Conservation (phyloP, 2,797 vertebrate genomes). For the Pagetopsis macropterus region DNA sequence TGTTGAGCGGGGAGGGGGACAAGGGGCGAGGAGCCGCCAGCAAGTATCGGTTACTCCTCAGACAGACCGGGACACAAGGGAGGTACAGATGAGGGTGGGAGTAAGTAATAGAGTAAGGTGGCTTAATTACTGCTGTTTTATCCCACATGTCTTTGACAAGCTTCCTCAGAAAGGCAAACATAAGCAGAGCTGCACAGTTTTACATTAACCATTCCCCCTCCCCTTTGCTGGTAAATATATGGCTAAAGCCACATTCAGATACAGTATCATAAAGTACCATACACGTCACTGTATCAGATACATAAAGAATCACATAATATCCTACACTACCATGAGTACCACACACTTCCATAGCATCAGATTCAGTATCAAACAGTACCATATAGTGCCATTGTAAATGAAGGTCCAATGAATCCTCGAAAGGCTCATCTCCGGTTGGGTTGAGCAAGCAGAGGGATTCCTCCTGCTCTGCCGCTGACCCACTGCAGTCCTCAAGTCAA, state of each 20-base stretch:
- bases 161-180: slow-evolving; percentile 80
- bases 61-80: slow-evolving; percentile 39
- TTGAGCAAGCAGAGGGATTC: slow-evolving; percentile 50
- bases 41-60: slow-evolving; percentile 51
- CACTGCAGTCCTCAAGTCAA: slow-evolving; percentile 75
- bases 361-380: slow-evolving; percentile 80
- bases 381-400: slow-evolving; percentile 79
- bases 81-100: slow-evolving; percentile 37
- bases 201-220: slow-evolving; percentile 78
- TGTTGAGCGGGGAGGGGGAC: slow-evolving; percentile 38
- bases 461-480: slow-evolving; percentile 57
- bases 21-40: slow-evolving; percentile 60
- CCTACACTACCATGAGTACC: slow-evolving; percentile 79
- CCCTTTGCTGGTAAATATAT: slow-evolving; percentile 87
- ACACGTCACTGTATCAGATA: slow-evolving; percentile 81
- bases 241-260: slow-evolving; percentile 84
- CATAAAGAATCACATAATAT: slow-evolving; percentile 79
- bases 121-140: slow-evolving; percentile 73
- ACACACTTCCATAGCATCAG: slow-evolving; percentile 78
- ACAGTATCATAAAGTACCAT: slow-evolving; percentile 80
- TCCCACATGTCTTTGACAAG: slow-evolving; percentile 74
- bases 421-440: slow-evolving; percentile 71
- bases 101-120: slow-evolving; percentile 61
- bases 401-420: slow-evolving; percentile 73
- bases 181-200: slow-evolving; percentile 86